Base-by-base conservation (phyloP, 2,113 vertebrate species). In the Urocitellus parryii region DNA sequence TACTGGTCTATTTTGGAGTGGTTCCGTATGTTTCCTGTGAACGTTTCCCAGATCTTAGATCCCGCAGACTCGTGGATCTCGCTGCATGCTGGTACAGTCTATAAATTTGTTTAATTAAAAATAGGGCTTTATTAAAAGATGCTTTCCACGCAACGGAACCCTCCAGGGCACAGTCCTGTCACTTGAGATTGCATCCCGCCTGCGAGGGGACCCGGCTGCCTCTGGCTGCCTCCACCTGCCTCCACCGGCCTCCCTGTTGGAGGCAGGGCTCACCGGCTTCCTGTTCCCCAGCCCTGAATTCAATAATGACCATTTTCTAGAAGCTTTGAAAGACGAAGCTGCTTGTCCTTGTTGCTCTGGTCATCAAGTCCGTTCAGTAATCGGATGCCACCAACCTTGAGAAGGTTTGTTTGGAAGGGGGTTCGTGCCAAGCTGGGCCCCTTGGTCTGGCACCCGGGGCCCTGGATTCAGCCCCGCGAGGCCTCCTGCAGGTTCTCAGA, bases 91-190 rank as follows among this genome's bases (percentile, higher is more conserved):
- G 63, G 45, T 8, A 8, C 2, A 8, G 24, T 65, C 25, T 39
- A 58, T 29, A 65, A 25, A 93, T 56, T 45, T 51, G 32, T 32
- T 90, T 48, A 45, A 91, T 94, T 93, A 76, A 89, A 96, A 95
- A 42, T 2, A 22, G 65, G 45, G 24, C 58, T 92, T 88, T 81
- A 22, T 63, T 67, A 22, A 78, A 90, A 68, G 65, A 58, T 34
- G 34, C 37, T 86, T 70, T 83, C 84, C 37, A 16, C 4, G 5
- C 5, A 4, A 29, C 4, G 53, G 92, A 63, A 34, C 34, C 1
- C 65, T 65, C 58, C 29, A 39, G 56, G 48, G 84, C 84, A 9
- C 16, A 6, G 20, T 3, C 25, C 61, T 3, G 61, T 63, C 61
- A 0, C 61, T 10, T 4, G 61, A 27, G 61, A 63, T 8, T 3